phyloP scores from a whole-genome alignment of 2,888 invertebrate species.

The Leptothorax acervorum region DNA sequence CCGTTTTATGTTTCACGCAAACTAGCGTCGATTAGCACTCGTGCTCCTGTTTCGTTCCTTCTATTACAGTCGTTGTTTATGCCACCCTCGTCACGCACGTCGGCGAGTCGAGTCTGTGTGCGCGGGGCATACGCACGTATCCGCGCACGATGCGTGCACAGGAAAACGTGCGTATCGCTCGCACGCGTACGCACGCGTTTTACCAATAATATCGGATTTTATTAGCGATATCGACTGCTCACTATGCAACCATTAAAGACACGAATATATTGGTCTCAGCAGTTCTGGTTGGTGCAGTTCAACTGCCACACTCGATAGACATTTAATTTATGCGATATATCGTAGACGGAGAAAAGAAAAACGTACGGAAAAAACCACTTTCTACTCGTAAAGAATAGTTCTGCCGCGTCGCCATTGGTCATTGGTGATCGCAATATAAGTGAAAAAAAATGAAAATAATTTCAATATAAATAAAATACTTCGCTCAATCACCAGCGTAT shows the following conservation, averaged over 20 bases:
- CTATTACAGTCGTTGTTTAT: slow-evolving; percentile 50
- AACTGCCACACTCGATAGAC: neutral
- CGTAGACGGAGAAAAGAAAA: neutral
- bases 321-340: neutral
- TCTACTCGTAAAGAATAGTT: neutral
- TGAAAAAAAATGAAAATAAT: neutral
- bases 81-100: slow-evolving; percentile 56
- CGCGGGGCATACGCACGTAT: slow-evolving; percentile 16
- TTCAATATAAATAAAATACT: neutral
- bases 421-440: neutral
- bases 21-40: slow-evolving; percentile 66
- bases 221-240: slow-evolving; percentile 1
- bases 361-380: neutral
- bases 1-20: slow-evolving; percentile 60
- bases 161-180: slow-evolving; percentile 14
- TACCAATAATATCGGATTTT: slow-evolving; percentile 49
- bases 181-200: neutral
- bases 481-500: no score
- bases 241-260: neutral
- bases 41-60: slow-evolving; percentile 52
- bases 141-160: neutral
- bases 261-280: neutral
- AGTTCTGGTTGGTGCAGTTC: no score
- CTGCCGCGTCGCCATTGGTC: neutral
- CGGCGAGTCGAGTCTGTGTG: slow-evolving; percentile 3